phyloP scores from a whole-genome alignment of 2,888 invertebrate species.

The Dynastes maya region DNA sequence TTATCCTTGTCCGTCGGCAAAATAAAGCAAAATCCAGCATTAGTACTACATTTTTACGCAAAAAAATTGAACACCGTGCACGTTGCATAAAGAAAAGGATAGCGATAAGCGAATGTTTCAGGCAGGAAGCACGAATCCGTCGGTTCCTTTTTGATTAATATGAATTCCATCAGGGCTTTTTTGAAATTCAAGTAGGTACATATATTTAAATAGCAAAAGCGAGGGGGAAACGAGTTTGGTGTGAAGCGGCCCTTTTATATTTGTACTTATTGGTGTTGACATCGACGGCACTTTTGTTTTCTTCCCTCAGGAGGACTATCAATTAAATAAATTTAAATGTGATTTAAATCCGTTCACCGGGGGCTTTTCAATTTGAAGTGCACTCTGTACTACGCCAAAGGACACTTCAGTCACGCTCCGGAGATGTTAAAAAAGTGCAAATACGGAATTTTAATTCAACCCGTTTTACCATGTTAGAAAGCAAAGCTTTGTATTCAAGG shows the following conservation, averaged over 20 bases:
- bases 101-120: conserved; percentile 2
- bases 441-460: conserved; percentile 23
- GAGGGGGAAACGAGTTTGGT: conserved; percentile 20
- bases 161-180: conserved; percentile 24
- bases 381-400: conserved; percentile 15
- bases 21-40: no score
- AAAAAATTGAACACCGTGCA: no score
- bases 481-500: background rate
- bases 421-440: conserved; percentile 28
- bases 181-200: conserved; percentile 28
- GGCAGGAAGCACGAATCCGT: background rate
- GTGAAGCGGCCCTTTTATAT: conserved; percentile 35
- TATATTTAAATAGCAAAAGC: conserved; percentile 34
- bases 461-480: background rate
- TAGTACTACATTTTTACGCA: no score
- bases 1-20: no score
- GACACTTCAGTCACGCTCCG: background rate
- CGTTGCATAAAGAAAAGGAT: no score
- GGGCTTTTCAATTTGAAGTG: conserved; percentile 23
- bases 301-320: conserved; percentile 16
- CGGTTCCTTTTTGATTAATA: conserved; percentile 16
- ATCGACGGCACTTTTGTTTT: conserved; percentile 12
- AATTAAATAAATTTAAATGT: conserved; percentile 47
- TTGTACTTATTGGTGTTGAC: conserved; percentile 43
- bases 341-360: conserved; percentile 25